Conservation (phyloP, 2,888 invertebrate species). For the Pyralis farinalis region DNA sequence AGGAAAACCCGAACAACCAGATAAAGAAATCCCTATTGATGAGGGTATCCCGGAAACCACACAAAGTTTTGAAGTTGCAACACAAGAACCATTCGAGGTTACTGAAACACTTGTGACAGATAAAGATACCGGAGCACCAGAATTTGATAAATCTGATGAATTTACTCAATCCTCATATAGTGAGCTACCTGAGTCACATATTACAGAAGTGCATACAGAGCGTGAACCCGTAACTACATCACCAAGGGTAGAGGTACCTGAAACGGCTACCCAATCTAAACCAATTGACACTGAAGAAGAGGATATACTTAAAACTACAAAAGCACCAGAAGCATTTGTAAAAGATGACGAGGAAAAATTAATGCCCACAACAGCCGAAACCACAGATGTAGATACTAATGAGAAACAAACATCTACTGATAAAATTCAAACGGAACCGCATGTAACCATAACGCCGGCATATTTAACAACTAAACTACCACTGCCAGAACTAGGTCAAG, state of each 20-base stretch:
- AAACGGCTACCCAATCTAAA: background rate
- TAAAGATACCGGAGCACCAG: background rate
- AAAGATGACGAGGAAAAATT: slow-evolving; percentile 2
- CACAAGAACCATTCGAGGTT: background rate
- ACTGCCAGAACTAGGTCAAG: background rate
- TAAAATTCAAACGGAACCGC: background rate
- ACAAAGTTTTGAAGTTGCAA: background rate
- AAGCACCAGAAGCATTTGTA: slow-evolving; percentile 4
- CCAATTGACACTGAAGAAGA: background rate
- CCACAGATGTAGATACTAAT: background rate
- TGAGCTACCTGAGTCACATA: no score
- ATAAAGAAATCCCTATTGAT: background rate
- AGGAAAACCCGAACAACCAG: slow-evolving; percentile 1
- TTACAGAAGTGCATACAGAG: background rate
- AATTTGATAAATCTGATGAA: background rate
- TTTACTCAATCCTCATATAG: background rate
- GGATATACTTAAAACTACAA: background rate
- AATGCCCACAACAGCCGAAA: background rate
- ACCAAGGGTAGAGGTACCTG: background rate
- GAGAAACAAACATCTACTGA: background rate
- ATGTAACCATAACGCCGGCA: background rate
- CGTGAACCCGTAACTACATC: background rate
- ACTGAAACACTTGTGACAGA: background rate
- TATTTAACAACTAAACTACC: background rate
- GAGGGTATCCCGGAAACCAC: background rate